These are phyloP conservation scores for Siniperca obscura DNA, from an alignment of 2,797 vertebrate species.

Conservation along the genomic window DNA sequence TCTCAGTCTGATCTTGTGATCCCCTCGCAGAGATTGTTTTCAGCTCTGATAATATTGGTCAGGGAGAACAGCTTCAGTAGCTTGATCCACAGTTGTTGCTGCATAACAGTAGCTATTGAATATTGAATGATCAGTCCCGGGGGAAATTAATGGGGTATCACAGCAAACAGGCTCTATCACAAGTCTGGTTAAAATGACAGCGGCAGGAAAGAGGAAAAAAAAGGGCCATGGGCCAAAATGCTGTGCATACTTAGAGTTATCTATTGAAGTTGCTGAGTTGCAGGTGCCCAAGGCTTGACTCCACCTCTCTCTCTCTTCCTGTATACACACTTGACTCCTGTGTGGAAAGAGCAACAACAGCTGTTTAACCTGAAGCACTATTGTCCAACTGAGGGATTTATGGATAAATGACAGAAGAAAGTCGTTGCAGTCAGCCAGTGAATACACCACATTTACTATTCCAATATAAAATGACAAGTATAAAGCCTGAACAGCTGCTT, in stretches of 20 bases:
- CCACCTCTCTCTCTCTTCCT: conserved; percentile 59
- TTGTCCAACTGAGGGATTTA: conserved; percentile 72
- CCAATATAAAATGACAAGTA: conserved; percentile 39
- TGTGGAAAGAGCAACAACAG: conserved; percentile 74
- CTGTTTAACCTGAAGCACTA: conserved; percentile 79
- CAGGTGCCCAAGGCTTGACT: conserved; percentile 63
- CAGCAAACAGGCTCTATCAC: conserved; percentile 70
- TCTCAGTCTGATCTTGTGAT: conserved; percentile 49
- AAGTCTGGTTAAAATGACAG: conserved; percentile 72
- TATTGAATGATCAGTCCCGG: conserved; percentile 80
- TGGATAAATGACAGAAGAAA: conserved; percentile 67
- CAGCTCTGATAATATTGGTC: conserved; percentile 67
- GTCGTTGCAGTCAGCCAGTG: conserved; percentile 14
- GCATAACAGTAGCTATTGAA: conserved; percentile 78
- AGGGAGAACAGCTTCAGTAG: conserved; percentile 44
- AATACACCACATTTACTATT: conserved; percentile 7
- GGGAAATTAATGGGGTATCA: conserved; percentile 83
- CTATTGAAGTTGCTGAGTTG: conserved; percentile 75
- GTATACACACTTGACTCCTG: conserved; percentile 66
- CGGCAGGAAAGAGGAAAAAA: conserved; percentile 54
- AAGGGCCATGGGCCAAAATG: conserved; percentile 51
- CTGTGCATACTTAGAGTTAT: conserved; percentile 61
- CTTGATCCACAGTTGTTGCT: conserved; percentile 67
- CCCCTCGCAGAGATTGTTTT: conserved; percentile 46
- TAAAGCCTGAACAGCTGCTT: conserved; percentile 52